Conservation (phyloP, 2,888 invertebrate species). For the Epirrhoe tristata region DNA sequence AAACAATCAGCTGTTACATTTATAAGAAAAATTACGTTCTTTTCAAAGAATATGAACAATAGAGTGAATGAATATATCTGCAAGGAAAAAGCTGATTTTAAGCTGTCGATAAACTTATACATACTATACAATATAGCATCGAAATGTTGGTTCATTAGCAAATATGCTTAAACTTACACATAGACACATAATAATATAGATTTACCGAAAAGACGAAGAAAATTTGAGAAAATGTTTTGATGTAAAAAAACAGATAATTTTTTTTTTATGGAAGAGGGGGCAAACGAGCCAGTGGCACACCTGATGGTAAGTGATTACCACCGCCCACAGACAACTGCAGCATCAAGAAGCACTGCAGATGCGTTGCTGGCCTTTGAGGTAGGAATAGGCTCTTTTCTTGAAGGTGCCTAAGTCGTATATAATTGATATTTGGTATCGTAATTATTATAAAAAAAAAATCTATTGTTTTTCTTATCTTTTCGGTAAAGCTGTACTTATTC, state of each 20-base stretch:
- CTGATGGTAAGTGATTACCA: too few relatives aligned
- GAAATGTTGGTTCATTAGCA: slow-evolving; percentile 6
- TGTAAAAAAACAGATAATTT: not conserved
- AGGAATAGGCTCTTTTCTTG: too few relatives aligned
- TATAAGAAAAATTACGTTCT: not conserved
- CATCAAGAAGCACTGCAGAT: too few relatives aligned
- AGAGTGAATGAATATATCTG: not conserved
- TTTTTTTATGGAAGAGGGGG: too few relatives aligned
- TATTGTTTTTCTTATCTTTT: slow-evolving; percentile 2
- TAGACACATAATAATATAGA: not conserved
- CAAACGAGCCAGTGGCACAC: too few relatives aligned
- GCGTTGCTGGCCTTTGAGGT: too few relatives aligned
- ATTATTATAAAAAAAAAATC: not conserved
- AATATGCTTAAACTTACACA: not conserved
- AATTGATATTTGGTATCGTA: not conserved
- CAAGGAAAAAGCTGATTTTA: not conserved
- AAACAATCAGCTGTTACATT: not conserved
- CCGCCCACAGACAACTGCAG: too few relatives aligned
- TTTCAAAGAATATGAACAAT: not conserved
- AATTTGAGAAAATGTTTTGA: not conserved
- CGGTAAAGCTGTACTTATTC: slow-evolving; percentile 9
- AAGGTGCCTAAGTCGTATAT: too few relatives aligned
- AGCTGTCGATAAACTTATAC: slow-evolving; percentile 2
- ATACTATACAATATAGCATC: slow-evolving; percentile 1
- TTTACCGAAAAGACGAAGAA: not conserved